Evolutionary conservation across 2,797 vertebrate species (phyloP), one percentile per base, ranked within the genome.

Genomic region (Eulemur albifrons): DNA sequence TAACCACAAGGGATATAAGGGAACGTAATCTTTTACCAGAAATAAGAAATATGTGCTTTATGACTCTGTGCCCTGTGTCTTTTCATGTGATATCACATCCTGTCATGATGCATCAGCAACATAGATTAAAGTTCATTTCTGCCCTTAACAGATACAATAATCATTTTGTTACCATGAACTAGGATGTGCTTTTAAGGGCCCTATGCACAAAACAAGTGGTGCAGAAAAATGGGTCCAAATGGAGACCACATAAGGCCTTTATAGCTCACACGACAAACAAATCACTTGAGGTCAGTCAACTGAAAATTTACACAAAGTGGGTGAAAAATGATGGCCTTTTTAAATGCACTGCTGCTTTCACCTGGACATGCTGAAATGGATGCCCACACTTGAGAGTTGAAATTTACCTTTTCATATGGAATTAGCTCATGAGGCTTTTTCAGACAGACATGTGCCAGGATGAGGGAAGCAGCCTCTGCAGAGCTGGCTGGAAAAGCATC

Each of bases 41-140:
- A 94, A 79, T 82, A 88, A 91, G 43, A 94, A 93, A 87, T 69
- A 35, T 75, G 38, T 81, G 35, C 35, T 94, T 96, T 93, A 94
- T 73, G 57, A 35, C n/a, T 48, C 38, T 48, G 25, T 84, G 2
- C 38, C 54, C 43, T 61, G 25, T 84, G 3, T 85, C 52, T 52
- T 90, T 94, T 88, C 91, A 79, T 91, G 40, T 75, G 38, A 25
- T 27, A 75, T 72, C 80, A 93, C 75, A 96, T 95, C 84, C 69
- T 73, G 65, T 86, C 50, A 35, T 75, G 82, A 72, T 79, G 50
- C 43, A 88, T 88, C 84, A 93, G 63, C 88, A 94, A 83, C 15
- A 15, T 5, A 95, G 94, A 95, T 95, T 88, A 97, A 95, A 92
- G 65, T 32, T 88, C 57, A 63, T 59, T 82, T 95, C 85, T 83